Base-by-base conservation (phyloP, 1,140 invertebrate genomes). In the Battus philenor region DNA sequence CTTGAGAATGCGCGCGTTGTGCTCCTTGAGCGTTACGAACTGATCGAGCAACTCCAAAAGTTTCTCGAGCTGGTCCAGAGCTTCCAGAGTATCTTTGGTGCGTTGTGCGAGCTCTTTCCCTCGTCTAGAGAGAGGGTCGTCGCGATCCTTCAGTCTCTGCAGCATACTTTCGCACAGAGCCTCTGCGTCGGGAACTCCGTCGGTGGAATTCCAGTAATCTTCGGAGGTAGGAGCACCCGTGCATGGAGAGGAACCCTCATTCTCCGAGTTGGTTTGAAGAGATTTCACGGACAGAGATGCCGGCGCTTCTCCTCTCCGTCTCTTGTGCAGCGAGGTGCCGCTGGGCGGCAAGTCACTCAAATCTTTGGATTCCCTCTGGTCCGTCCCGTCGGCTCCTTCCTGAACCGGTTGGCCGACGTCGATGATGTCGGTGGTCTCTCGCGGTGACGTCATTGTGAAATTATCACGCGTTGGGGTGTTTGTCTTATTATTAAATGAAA, bases 1-100 rank as follows among this genome's bases (percentile, higher is more conserved):
- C 50, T 89, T 88, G 32, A 93, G 89, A 1, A 94, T 73, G 46
- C 89, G 88, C 1, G 88, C 80, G 65, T 93, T 94, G 54, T 93
- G 89, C 57, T 93, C 90, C 34, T 91, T 89, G 9, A 95, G 76
- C 6, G 89, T 89, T 2, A 93, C 82, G 18, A 95, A 87, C 57
- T 94, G 91, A 56, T 94, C 92, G 74, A 94, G 89, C 4, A 95
- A 74, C 34, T 90, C 88, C 53, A 93, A 90, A 2, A 95, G 74
- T 50, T 93, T 91, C 54, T 94, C 93, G 47, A 95, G 68, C 63
- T 95, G 93, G 57, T 94, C 92, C 16, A 95, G 87, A 2, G 89
- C 86, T 36, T 90, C 89, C 7, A 90, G 75, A 0, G 88, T 87
- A 11, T 82, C 82, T 47, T 89, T 78, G 0, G 86, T 84, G 4